Base-by-base conservation (phyloP, 2,888 invertebrate genomes). In the Lottia gigantea region DNA sequence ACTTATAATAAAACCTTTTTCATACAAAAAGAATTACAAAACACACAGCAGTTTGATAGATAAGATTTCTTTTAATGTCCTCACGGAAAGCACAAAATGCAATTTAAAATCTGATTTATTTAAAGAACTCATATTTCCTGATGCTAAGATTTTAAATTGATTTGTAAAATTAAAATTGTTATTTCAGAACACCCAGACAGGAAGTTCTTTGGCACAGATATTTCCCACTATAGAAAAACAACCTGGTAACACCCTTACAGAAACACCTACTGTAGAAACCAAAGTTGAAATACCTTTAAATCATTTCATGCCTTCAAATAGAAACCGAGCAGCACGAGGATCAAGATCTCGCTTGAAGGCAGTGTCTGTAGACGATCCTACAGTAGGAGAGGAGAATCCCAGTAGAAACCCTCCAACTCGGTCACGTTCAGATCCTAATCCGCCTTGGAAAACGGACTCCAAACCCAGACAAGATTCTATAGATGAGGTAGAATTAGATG, bases 321-420 rank as follows among this genome's bases (percentile, higher is more conserved):
- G 55, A 19, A 55, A 23, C 55, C 19, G 49, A n/a, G 64, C 69
- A 15, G 62, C 64, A 19, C 64, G 69, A n/a, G 69, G 69, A 14
- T 75, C 74, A 15, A 68, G 78, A 55, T 68, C 74, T 16, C 70
- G 77, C 23, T 75, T 77, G 25, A 67, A 73, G 62, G 78, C 77
- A 16, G 74, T 77, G 6, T 78, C 78, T 16, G 40, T 75, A 14
- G 77, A 77, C 14, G 74, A 70, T 49, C 68, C 71, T 46, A 71
- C 64, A 15, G 69, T 26, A 26, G 23, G 55, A 25, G 69, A 55
- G 23, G 55, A 11, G 23, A 55, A 55, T 19, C 23, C 55, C 19
- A 23, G 11, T 55, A 55, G 12, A 4, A 55, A 55, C 23, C 55
- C 19, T 19, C 55, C 55, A 19, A 55, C 55, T 14, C 19, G 55